Percentiles rank a stretch among this genome's conserved stretches.
phyloP scores from a whole-genome alignment of 1,140 invertebrate species.

The Drosophila pseudoananassae region DNA sequence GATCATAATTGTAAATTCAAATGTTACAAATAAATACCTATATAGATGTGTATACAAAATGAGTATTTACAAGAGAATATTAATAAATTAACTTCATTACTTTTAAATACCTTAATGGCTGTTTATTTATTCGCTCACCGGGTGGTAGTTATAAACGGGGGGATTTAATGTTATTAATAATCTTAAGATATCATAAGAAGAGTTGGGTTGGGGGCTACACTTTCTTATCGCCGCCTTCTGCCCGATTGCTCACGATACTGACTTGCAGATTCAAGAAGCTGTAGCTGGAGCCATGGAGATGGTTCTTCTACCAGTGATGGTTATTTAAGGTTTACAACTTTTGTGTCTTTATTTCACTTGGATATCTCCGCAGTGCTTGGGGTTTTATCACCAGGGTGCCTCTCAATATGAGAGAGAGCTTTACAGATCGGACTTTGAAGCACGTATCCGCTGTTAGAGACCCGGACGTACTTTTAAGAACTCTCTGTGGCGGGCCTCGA shows the following conservation, averaged over 20 bases:
- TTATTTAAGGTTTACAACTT: slow-evolving; percentile 39
- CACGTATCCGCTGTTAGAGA: slow-evolving; percentile 27
- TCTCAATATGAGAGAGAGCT: neutral
- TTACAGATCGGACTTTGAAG: slow-evolving; percentile 58
- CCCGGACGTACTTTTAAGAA: slow-evolving; percentile 29
- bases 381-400: no score
- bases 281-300: neutral
- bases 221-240: neutral
- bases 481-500: slow-evolving; percentile 6
- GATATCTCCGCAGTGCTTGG: no score
- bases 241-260: slow-evolving; percentile 10
- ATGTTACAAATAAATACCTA: slow-evolving; percentile 12
- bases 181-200: no score
- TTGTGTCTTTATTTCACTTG: no score
- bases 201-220: slow-evolving; percentile 3
- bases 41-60: slow-evolving; percentile 2
- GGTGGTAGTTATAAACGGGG: neutral
- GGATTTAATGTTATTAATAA: no score
- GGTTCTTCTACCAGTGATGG: slow-evolving; percentile 12
- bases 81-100: slow-evolving; percentile 13
- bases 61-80: neutral
- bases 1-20: slow-evolving; percentile 12
- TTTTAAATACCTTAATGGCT: slow-evolving; percentile 7
- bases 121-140: neutral
- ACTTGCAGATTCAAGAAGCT: slow-evolving; percentile 35